Evolutionary conservation across 2,797 vertebrate species (phyloP).

Genomic region (Chelonia mydas): DNA sequence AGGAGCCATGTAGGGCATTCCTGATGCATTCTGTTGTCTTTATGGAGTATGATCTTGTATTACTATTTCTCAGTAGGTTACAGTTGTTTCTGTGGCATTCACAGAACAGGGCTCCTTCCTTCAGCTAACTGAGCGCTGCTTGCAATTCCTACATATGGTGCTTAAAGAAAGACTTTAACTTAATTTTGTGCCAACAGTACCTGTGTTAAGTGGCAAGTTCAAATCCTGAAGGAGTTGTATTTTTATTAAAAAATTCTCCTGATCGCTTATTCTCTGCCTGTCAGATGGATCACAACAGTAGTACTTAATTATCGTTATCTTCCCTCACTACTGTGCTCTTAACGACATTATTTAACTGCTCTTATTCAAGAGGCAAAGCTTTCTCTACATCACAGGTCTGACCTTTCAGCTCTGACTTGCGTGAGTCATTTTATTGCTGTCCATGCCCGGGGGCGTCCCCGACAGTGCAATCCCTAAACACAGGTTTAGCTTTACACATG

Average conservation of each 20-base stretch:
- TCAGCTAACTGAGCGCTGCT: constrained; percentile 36
- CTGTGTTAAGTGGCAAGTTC: constrained; percentile 50
- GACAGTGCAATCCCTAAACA: too few species aligned
- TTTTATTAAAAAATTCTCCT: constrained; percentile 71
- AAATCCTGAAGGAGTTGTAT: constrained; percentile 64
- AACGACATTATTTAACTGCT: constrained; percentile 47
- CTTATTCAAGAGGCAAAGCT: not conserved
- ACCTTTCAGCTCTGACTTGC: constrained; percentile 17
- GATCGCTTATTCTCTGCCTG: constrained; percentile 42
- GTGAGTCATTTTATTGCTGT: not conserved
- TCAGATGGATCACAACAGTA: constrained; percentile 62
- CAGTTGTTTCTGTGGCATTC: not conserved
- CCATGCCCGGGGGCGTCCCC: not conserved
- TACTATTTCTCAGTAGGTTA: constrained; percentile 25
- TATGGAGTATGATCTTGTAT: not conserved
- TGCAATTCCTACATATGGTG: constrained; percentile 38
- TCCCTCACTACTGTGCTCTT: not conserved
- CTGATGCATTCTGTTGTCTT: not conserved
- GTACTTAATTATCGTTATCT: constrained; percentile 69
- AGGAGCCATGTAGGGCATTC: not conserved
- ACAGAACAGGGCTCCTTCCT: not conserved
- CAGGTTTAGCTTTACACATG: too few species aligned
- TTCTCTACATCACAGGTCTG: not conserved
- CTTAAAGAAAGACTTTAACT: constrained; percentile 66
- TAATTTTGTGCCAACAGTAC: constrained; percentile 66